These are phyloP conservation scores for Harlomillsia oculata DNA, from an alignment of 1,140 invertebrate genomes.

Conservation along the genomic window DNA sequence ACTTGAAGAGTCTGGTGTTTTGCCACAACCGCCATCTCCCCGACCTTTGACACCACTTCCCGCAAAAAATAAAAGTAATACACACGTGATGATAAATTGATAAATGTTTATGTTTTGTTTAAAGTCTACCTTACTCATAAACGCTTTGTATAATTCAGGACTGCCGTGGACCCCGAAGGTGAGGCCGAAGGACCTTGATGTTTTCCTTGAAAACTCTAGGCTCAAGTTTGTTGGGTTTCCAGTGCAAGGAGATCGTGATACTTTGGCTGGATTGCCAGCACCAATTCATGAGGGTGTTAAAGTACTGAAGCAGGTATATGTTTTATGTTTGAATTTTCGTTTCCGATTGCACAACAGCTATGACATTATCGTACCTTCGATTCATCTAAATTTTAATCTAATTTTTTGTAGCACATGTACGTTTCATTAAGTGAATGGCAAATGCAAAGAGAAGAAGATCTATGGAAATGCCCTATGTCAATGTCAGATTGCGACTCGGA, in stretches of 20 bases:
- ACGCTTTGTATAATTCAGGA: slow-evolving; percentile 40
- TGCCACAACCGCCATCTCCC: slow-evolving; percentile 45
- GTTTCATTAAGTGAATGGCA: slow-evolving; percentile 72
- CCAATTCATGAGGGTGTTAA: slow-evolving; percentile 91
- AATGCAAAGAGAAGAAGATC: slow-evolving; percentile 68
- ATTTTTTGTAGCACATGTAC: slow-evolving; percentile 59
- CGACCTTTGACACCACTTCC: slow-evolving; percentile 45
- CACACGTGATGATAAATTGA: background rate
- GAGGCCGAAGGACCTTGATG: slow-evolving; percentile 82
- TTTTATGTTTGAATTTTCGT: slow-evolving; percentile 5
- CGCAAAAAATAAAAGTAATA: slow-evolving; percentile 36
- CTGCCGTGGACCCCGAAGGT: slow-evolving; percentile 95
- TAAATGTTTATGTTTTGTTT: background rate
- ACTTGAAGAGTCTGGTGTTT: slow-evolving; percentile 39
- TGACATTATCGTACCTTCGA: background rate
- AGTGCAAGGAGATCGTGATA: slow-evolving; percentile 69
- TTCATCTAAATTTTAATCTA: background rate
- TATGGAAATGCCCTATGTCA: slow-evolving; percentile 41
- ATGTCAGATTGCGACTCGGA: slow-evolving; percentile 52
- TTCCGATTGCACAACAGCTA: slow-evolving; percentile 7
- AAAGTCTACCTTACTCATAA: background rate
- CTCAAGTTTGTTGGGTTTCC: slow-evolving; percentile 92
- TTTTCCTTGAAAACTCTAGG: slow-evolving; percentile 80
- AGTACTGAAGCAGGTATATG: slow-evolving; percentile 62
- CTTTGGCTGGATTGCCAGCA: slow-evolving; percentile 76